These are phyloP conservation scores for Riparia riparia DNA, from an alignment of 2,113 vertebrate genomes.

Conservation along the genomic window DNA sequence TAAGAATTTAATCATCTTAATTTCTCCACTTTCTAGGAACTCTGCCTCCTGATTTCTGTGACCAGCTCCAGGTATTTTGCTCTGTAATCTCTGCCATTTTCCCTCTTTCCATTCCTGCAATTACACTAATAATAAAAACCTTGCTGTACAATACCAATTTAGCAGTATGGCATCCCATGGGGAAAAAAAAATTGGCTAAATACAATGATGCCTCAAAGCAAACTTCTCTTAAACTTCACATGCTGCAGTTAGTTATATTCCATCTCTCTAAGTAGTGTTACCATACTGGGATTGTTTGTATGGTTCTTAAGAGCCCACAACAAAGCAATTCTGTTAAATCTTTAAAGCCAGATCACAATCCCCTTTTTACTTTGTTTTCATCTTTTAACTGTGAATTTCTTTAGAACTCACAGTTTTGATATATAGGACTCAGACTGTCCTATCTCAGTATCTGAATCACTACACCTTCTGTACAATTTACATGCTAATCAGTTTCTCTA, in stretches of 20 bases:
- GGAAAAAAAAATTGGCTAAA: background rate
- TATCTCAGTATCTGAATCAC: background rate
- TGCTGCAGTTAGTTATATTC: background rate
- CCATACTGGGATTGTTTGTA: background rate
- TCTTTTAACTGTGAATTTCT: background rate
- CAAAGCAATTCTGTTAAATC: background rate
- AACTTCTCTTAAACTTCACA: background rate
- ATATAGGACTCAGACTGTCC: background rate
- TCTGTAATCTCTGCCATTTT: background rate
- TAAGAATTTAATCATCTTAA: background rate
- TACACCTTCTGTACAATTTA: slow-evolving; percentile 1
- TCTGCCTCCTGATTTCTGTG: background rate
- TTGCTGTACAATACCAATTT: background rate
- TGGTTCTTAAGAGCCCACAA: background rate
- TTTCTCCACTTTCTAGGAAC: background rate
- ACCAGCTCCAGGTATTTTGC: background rate
- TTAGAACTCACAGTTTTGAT: background rate
- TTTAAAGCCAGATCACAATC: background rate
- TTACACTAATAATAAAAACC: background rate
- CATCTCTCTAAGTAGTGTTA: background rate
- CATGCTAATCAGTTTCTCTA: background rate
- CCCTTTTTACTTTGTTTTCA: background rate
- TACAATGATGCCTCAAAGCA: background rate
- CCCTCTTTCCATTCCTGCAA: background rate
- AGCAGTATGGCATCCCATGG: background rate